Evolutionary conservation across 2,113 vertebrate species (phyloP), one percentile per base, ranked within the genome.

Genomic region (Egretta garzetta): DNA sequence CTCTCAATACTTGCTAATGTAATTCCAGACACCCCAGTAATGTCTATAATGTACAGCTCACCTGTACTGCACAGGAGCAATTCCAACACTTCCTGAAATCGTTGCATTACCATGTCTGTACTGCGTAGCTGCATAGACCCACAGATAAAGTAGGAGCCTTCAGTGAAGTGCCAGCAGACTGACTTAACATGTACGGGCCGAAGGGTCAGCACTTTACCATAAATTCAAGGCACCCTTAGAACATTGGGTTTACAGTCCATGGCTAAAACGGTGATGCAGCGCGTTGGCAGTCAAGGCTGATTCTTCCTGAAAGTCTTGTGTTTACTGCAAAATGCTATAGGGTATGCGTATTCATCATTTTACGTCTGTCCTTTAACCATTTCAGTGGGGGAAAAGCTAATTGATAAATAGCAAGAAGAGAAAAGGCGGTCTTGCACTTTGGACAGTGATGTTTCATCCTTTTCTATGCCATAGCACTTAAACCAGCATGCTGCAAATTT

Each of bases 281-380:
- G n/a, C 47, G n/a, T 68, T 91, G 95, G 28, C 71, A 90, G 35
- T 6, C 39, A 75, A n/a, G 58, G 43, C 32, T 83, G 58, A 60
- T 73, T 68, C 43, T 93, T 91, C 75, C 91, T 73, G 67, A 52
- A 94, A 89, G 33, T 80, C 67, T 60, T 52, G 33, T 83, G 75
- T 62, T 88, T 58, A 11, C 49, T 91, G 68, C 30, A 80, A 55
- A 94, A 62, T 68, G 26, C 77, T 67, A 0, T 4, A 30, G 22
- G 13, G 8, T 37, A 6, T 55, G 39, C 1, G 2, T 37, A 32
- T 50, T 79, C 15, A 21, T 50, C 43, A 21, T 88, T 93, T 76
- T 60, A 49, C 4, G 13, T 5, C 30, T 70, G 5, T 27, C 32
- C 47, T 79, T 90, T 75, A 68, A 67, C 43, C 19, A 10, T 43